Evolutionary conservation across 2,797 vertebrate genomes (phyloP).

Genomic region (Meriones psammophilus): DNA sequence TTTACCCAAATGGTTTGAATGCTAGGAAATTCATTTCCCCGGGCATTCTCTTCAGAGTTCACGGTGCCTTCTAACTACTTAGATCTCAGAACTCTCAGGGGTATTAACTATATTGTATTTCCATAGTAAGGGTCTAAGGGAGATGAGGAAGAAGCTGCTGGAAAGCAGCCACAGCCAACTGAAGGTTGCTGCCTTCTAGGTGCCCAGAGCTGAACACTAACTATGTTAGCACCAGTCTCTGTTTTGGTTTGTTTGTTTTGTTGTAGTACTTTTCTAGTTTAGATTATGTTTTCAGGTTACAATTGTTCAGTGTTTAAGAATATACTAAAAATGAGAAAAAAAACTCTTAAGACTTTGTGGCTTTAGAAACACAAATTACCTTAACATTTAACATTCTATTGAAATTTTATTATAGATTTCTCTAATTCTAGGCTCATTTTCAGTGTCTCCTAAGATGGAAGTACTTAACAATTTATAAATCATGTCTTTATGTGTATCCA

Average conservation of each 20-base stretch:
- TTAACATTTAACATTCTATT: neutral
- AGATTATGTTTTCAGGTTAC: neutral
- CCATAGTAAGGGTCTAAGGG: neutral
- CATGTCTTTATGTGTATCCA: neutral
- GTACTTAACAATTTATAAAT: conserved; percentile 52
- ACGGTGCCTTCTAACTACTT: neutral
- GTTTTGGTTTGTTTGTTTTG: neutral
- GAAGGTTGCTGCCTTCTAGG: conserved; percentile 32
- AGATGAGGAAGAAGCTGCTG: conserved; percentile 53
- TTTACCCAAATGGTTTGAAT: conserved; percentile 34
- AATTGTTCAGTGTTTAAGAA: conserved; percentile 56
- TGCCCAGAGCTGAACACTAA: conserved; percentile 52
- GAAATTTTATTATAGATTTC: conserved; percentile 46
- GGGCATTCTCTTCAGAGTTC: conserved; percentile 44
- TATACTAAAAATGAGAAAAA: neutral
- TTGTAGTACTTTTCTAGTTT: neutral
- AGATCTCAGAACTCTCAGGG: neutral
- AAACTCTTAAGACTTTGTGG: neutral
- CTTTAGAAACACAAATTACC: too few species aligned
- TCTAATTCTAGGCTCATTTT: conserved; percentile 4
- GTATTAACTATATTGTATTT: conserved; percentile 40
- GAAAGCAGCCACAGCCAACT: conserved; percentile 25
- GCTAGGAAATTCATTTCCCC: neutral
- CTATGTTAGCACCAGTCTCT: conserved; percentile 9
- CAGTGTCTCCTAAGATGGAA: conserved; percentile 27